Percentiles rank a stretch among this genome's conserved stretches.
Conservation (phyloP, 2,113 vertebrate species). For the Rattus rattus region DNA sequence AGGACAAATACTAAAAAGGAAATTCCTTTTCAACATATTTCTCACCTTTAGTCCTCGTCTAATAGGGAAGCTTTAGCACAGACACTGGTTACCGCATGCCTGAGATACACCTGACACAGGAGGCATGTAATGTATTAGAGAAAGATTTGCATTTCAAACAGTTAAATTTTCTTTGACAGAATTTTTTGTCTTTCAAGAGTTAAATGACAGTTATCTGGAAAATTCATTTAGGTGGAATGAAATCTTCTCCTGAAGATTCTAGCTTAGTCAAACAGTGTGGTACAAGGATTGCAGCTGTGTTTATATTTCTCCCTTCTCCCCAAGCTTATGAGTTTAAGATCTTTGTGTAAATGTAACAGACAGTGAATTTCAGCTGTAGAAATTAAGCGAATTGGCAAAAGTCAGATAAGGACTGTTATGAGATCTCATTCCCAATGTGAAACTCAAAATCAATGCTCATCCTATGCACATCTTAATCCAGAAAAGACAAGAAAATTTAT, state of each 20-base stretch:
- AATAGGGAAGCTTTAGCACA: not conserved
- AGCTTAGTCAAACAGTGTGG: not conserved
- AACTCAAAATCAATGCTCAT: not conserved
- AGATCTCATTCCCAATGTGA: not conserved
- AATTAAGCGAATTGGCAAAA: not conserved
- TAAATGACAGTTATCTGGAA: conserved; percentile 63
- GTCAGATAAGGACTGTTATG: not conserved
- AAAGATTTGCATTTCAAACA: conserved; percentile 70
- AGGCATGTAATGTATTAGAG: conserved; percentile 52
- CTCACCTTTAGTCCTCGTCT: not conserved
- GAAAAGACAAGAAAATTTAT: not conserved
- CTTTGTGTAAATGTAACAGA: not conserved
- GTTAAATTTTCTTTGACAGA: conserved; percentile 62
- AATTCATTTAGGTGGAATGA: conserved; percentile 34
- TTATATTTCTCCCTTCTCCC: not conserved
- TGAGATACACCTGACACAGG: not conserved
- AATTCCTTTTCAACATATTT: not conserved
- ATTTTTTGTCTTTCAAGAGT: conserved; percentile 56
- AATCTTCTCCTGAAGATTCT: not conserved
- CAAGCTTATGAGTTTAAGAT: not conserved
- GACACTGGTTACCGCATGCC: fast-evolving
- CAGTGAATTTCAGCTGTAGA: not conserved
- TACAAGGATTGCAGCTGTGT: not conserved
- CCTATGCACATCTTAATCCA: not conserved
- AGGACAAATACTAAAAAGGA: not conserved